A percentile compares a stretch with the other conserved stretches of the same genome.
These are phyloP conservation scores for Spatulosminthurus flaviceps DNA, from an alignment of 2,888 invertebrate genomes.

Conservation along the genomic window DNA sequence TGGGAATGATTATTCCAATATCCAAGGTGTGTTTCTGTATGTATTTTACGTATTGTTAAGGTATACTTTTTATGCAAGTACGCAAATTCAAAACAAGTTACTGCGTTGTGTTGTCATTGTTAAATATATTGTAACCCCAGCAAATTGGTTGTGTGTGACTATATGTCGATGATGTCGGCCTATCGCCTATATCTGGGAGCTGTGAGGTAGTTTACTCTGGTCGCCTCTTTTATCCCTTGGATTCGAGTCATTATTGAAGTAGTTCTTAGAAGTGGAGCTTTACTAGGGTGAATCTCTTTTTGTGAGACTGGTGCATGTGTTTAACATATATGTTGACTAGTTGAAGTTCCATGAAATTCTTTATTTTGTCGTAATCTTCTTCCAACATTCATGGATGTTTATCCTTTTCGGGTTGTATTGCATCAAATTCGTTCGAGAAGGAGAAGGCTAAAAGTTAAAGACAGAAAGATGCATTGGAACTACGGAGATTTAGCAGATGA, in stretches of 20 bases:
- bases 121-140: not conserved
- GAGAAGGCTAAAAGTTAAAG: not conserved
- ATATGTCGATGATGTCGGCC: not conserved
- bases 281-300: too few species aligned
- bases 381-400: too few species aligned
- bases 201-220: not conserved
- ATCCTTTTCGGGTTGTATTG: not conserved
- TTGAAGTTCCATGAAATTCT: too few species aligned
- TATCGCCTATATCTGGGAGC: too few species aligned
- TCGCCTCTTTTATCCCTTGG: not conserved
- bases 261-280: not conserved
- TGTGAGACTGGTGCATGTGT: too few species aligned
- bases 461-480: not conserved
- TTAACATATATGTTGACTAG: too few species aligned
- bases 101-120: not conserved
- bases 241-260: conserved; percentile 11
- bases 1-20: not conserved
- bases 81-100: not conserved
- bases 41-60: too few species aligned
- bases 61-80: too few species aligned
- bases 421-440: not conserved
- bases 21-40: too few species aligned
- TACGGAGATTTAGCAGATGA: not conserved
- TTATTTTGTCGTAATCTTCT: too few species aligned
- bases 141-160: not conserved